Evolutionary conservation across 2,888 invertebrate species (phyloP).

Genomic region (Eledone cirrhosa): DNA sequence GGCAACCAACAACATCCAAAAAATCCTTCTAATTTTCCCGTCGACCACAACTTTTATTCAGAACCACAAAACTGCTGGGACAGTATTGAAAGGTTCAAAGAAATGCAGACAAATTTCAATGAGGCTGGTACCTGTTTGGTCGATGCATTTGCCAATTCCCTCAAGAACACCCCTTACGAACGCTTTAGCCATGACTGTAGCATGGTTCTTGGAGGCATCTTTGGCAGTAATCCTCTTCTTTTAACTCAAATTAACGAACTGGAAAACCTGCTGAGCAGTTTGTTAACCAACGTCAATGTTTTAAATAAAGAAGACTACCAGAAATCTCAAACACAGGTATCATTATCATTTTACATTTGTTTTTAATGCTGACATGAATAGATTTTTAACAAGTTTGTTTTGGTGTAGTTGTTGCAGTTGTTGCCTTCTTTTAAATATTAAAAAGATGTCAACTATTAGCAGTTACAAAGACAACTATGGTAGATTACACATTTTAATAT

Average conservation of each 20-base stretch:
- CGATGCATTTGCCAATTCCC: slow-evolving; percentile 40
- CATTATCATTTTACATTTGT: too few relatives aligned
- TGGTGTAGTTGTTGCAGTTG: too few relatives aligned
- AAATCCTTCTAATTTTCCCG: not conserved
- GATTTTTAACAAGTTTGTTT: too few relatives aligned
- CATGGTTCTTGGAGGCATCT: not conserved
- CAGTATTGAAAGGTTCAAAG: slow-evolving; percentile 41
- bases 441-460: too few relatives aligned
- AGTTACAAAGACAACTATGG: too few relatives aligned
- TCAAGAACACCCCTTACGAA: slow-evolving; percentile 44
- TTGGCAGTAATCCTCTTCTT: slow-evolving; percentile 1
- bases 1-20: too few relatives aligned
- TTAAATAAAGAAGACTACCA: slow-evolving; percentile 5
- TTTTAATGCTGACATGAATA: too few relatives aligned
- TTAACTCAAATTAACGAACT: slow-evolving; percentile 17
- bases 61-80: not conserved
- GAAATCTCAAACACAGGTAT: slow-evolving; percentile 3
- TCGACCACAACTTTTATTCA: slow-evolving; percentile 25
- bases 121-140: slow-evolving; percentile 49
- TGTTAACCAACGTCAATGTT: not conserved
- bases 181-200: slow-evolving; percentile 7
- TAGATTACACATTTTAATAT: too few relatives aligned
- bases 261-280: not conserved
- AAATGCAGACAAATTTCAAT: slow-evolving; percentile 44
- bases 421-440: too few relatives aligned